Base-by-base conservation (phyloP, 2,797 vertebrate species). In the Syngnathus acus region DNA sequence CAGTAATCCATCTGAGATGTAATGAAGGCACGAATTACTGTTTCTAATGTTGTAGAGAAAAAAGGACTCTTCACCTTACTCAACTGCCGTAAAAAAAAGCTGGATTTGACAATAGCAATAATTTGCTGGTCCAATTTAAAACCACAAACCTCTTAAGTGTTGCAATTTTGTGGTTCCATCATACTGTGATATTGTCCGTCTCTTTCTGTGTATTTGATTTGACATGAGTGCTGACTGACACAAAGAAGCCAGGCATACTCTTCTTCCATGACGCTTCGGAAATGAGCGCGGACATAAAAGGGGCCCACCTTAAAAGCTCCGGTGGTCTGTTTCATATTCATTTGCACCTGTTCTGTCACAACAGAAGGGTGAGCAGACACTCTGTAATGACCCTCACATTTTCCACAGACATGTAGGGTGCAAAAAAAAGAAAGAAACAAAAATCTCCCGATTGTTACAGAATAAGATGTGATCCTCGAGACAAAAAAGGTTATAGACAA, bases 241-340 rank as follows among this genome's bases (percentile, higher is more conserved):
- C 16, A 76, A 74, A 72, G 66, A 65, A 58, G 66, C 47, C 53
- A 54, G 65, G 59, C 39, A 6, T 19, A 6, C 37, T 23, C n/a
- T n/a, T 60, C 59, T 21, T 57, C 66, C 50, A 69, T 66, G 64
- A 65, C 73, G 69, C 68, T 61, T 65, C 3, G 6, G 59, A 78
- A 72, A 77, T 59, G 47, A 73, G 66, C 62, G 19, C 59, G 62
- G 70, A 79, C 71, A 75, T 69, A 82, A 72, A 78, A 61, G 55
- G 47, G n/a, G 62, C 42, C 37, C 61, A 48, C 66, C 71, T 64
- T 73, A 63, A 78, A 78, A 79, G 82, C 75, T 65, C 38, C 54
- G 65, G 68, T 19, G 59, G 73, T 73, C 80, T 81, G 77, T 79
- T 85, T 86, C 79, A 86, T 87, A 81, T 89, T 87, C 84, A 87